Evolutionary conservation across 1,140 invertebrate species (phyloP).

Genomic region (Leucophenga varia): DNA sequence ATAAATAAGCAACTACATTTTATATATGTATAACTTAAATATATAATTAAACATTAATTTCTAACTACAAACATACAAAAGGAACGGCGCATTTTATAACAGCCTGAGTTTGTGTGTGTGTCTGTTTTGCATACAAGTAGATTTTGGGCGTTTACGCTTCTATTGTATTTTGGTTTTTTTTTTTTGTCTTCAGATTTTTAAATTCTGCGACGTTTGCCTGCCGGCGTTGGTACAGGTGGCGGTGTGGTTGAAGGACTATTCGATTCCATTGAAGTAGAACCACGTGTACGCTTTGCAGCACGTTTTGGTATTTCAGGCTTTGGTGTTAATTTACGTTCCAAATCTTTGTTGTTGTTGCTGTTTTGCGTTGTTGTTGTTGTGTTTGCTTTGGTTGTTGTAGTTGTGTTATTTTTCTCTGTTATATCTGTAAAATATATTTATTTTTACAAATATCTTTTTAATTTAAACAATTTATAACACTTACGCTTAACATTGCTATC

Average conservation of each 20-base stretch:
- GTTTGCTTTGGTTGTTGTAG: no score
- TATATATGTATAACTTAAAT: no score
- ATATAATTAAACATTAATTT: slow-evolving; percentile 9
- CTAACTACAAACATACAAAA: no score
- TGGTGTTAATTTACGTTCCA: slow-evolving; percentile 41
- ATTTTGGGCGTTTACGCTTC: no score
- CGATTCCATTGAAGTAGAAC: slow-evolving; percentile 53
- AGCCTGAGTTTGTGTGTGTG: no score
- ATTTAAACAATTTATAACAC: background rate
- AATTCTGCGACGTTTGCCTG: slow-evolving; percentile 49
- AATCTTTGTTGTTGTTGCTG: slow-evolving; percentile 27
- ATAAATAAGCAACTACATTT: slow-evolving; percentile 23
- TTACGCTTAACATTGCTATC: slow-evolving; percentile 42
- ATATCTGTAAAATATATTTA: no score
- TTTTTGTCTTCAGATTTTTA: slow-evolving; percentile 15
- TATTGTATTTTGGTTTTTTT: no score
- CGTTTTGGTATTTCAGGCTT: slow-evolving; percentile 48
- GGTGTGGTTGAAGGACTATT: slow-evolving; percentile 55
- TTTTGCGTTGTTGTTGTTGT: slow-evolving; percentile 7
- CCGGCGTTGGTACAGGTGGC: slow-evolving; percentile 43
- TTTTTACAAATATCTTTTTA: no score
- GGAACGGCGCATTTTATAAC: no score
- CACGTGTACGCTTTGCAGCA: slow-evolving; percentile 50
- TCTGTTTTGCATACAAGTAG: no score
- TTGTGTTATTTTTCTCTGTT: no score